A percentile compares a stretch with the other conserved stretches of the same genome.
These are phyloP conservation scores for Mactromeris polynyma DNA, from an alignment of 2,888 invertebrate genomes.

Conservation along the genomic window DNA sequence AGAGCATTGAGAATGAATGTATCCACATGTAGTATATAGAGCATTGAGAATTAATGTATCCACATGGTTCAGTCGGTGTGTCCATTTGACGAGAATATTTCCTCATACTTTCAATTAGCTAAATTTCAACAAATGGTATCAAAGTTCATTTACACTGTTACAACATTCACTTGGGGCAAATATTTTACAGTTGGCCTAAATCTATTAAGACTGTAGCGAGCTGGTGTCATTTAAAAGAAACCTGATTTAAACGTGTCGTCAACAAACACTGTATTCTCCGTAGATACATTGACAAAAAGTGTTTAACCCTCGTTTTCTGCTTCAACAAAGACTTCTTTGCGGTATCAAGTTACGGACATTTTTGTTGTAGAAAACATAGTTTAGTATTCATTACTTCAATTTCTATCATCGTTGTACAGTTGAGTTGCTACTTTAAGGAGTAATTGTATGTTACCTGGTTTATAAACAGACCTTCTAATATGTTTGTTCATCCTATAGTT, in stretches of 20 bases:
- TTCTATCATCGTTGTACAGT: constrained; percentile 21
- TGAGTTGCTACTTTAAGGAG: constrained; percentile 36
- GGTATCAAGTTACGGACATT: constrained; percentile 27
- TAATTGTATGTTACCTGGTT: constrained; percentile 36
- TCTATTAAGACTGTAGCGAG: background rate
- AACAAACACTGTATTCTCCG: background rate
- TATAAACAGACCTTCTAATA: constrained; percentile 39
- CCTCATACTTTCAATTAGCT: background rate
- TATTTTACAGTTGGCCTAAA: background rate
- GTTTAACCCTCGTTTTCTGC: constrained; percentile 45
- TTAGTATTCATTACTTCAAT: constrained; percentile 44
- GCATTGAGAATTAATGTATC: no score
- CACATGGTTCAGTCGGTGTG: no score
- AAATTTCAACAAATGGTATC: background rate
- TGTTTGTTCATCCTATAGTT: constrained; percentile 45
- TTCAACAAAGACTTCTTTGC: constrained; percentile 40
- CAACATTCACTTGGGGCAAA: background rate
- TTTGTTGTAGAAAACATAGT: constrained; percentile 22
- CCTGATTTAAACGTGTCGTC: background rate
- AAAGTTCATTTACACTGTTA: background rate
- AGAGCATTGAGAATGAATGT: no score
- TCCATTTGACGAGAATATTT: no score
- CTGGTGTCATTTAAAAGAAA: constrained; percentile 16
- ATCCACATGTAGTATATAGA: no score
- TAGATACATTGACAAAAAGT: constrained; percentile 35